phyloP scores from a whole-genome alignment of 2,113 vertebrate species.

The Sigmodon hispidus region DNA sequence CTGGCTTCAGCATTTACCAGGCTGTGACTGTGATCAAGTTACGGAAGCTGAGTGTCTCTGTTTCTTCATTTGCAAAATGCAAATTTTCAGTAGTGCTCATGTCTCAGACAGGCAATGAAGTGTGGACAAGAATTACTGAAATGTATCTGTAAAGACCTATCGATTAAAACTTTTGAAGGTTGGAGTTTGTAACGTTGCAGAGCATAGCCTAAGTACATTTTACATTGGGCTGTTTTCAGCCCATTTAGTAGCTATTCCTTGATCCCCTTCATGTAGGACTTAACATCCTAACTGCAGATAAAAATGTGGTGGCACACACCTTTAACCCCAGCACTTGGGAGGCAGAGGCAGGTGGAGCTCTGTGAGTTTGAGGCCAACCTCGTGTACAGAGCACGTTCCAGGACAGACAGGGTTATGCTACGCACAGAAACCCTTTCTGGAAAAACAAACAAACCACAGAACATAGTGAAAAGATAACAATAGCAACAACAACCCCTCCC shows the following conservation, averaged over 20 bases:
- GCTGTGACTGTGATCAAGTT: background rate
- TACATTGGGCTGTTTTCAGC: background rate
- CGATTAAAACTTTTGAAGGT: background rate
- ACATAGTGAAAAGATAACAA: background rate
- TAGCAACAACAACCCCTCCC: background rate
- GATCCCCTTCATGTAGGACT: background rate
- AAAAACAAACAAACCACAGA: background rate
- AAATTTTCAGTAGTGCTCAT: background rate
- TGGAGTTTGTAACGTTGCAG: background rate
- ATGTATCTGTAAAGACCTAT: background rate
- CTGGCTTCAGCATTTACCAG: background rate
- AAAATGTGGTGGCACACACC: background rate
- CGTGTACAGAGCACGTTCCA: background rate
- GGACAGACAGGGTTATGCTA: no score
- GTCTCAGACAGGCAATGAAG: background rate
- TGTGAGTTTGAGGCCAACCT: background rate
- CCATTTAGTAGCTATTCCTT: background rate
- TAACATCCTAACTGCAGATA: background rate
- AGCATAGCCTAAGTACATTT: background rate
- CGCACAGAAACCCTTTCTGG: background rate
- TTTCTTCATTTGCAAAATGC: conserved; percentile 20
- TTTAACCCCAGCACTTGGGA: background rate
- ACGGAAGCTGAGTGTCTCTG: background rate
- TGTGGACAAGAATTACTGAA: background rate
- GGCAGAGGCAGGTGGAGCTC: background rate